Percentiles rank a stretch among this genome's conserved stretches.
Conservation (phyloP, 1,140 invertebrate genomes). For the Calephelis nemesis region DNA sequence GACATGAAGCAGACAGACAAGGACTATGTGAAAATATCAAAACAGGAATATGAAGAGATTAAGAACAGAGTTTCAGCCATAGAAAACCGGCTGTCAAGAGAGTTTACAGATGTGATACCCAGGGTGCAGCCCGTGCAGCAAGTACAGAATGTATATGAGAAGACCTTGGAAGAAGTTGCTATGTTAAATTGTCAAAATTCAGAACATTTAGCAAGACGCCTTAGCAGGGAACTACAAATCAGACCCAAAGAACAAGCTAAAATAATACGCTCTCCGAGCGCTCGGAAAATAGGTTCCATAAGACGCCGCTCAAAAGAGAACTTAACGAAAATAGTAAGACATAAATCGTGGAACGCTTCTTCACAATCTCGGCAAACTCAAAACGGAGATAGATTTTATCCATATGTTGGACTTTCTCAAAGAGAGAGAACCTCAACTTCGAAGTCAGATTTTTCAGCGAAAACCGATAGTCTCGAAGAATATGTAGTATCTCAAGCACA, state of each 20-base stretch:
- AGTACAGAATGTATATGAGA: conserved; percentile 86
- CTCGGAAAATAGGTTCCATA: conserved; percentile 87
- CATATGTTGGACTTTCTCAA: conserved; percentile 51
- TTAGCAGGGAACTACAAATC: conserved; percentile 87
- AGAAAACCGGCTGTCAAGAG: conserved; percentile 84
- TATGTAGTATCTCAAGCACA: conserved; percentile 44
- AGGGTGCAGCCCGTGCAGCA: conserved; percentile 69
- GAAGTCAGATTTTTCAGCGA: conserved; percentile 42
- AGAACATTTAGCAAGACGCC: conserved; percentile 84
- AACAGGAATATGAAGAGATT: conserved; percentile 87
- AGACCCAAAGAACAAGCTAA: conserved; percentile 83
- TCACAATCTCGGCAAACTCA: conserved; percentile 56
- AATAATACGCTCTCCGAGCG: conserved; percentile 88
- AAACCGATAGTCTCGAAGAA: conserved; percentile 30
- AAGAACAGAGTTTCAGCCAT: conserved; percentile 86
- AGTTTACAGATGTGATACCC: conserved; percentile 81
- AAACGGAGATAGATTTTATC: conserved; percentile 62
- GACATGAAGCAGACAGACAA: conserved; percentile 67
- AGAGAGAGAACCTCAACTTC: conserved; percentile 50
- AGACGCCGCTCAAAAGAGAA: conserved; percentile 82
- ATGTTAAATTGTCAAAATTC: conserved; percentile 81
- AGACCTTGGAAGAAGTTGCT: conserved; percentile 84
- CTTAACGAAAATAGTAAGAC: conserved; percentile 67
- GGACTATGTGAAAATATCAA: conserved; percentile 84
- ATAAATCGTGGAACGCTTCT: conserved; percentile 72